Base-by-base conservation (phyloP, 2,797 vertebrate species). In the Hephaestus fuliginosus region DNA sequence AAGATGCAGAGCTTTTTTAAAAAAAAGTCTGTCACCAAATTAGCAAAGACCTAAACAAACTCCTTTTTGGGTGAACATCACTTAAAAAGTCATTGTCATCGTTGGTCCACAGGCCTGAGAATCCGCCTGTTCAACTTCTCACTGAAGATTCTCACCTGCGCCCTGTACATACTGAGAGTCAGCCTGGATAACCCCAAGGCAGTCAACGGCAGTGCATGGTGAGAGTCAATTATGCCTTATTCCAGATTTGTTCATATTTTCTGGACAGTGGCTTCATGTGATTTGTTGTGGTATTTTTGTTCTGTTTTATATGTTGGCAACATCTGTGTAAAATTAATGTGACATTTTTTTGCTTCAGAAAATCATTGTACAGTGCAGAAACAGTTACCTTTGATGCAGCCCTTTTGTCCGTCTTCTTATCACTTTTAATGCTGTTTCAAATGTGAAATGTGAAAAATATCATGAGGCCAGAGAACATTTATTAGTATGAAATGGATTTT, bases 81-180 rank as follows among this genome's bases (percentile, higher is more conserved):
- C 36, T 65, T 18, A 25, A 41, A 14, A 11, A 53, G 14, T 4
- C 13, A 36, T 43, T 82, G 33, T 18, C 22, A 70, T 63, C 64
- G 33, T 81, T 33, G 52, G 17, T 86, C 41, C 65, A 11, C 82
- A 97, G 96, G 96, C 86, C 90, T 97, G 86, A 95, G 96, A 88
- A 96, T 97, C 81, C 95, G 96, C 75, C 89, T 97, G 85, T 97
- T 97, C 91, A 96, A 96, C 92, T 96, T 97, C 78, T 96, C 94
- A 3, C 86, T 97, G 89, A 97, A 97, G 93, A 90, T 97, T 65
- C 94, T 97, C 88, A 97, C 96, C 86, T 97, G 96, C 69, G 94
- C 81, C 56, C 95, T 97, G 65, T 97, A 97, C 90, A 96, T 96
- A 14, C 20, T 96, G 70, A 92, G 96, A 88, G 96, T 97, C 36